Base-by-base conservation (phyloP, 2,797 vertebrate genomes). In the Acropternis orthonyx region DNA sequence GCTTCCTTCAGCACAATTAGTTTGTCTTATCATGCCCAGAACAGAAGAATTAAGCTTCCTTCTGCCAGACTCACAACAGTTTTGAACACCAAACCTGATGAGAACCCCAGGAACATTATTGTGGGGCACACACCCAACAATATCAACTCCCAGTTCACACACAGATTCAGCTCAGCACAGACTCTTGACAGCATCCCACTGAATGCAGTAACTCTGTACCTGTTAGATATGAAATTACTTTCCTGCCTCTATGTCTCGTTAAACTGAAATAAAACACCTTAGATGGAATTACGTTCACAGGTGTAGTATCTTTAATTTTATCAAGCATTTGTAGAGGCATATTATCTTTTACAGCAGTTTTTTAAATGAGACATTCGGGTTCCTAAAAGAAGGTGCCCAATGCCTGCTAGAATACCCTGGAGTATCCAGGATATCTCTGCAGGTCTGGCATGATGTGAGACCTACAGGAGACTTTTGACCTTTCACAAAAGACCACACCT, bases 211-310 rank as follows among this genome's bases (percentile, higher is more conserved):
- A 52, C 26, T 55, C 87, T 22, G 22, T 23, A 44, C 41, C 68
- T 89, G 34, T 54, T 52, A 77, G 81, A 77, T 41, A 67, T 1
- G 5, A 55, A 92, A 94, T 49, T 62, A 34, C 34, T 85, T 58
- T 77, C 48, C 81, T 61, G 75, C 52, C 61, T 87, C 81, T 62
- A 34, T 28, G 71, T 55, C 84, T 85, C 59, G 39, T 83, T 92
- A 87, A 96, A 65, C 48, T 73, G 55, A 66, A 87, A 82, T 69
- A 92, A 92, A 96, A 85, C 84, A 67, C 52, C 56, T 89, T 20
- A 26, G 39, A 34, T 43, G 30, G 59, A 91, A 92, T 59, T 82
- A 37, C 55, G 41, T 85, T 89, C 65, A 43, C 81, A 85, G 72
- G 63, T 4, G 3, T 39, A 36, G 20, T 66, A 71, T 18, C 61